Percentiles rank a stretch among this genome's conserved stretches.
phyloP scores from a whole-genome alignment of 2,888 invertebrate species.

The Conops quadrifasciatus region DNA sequence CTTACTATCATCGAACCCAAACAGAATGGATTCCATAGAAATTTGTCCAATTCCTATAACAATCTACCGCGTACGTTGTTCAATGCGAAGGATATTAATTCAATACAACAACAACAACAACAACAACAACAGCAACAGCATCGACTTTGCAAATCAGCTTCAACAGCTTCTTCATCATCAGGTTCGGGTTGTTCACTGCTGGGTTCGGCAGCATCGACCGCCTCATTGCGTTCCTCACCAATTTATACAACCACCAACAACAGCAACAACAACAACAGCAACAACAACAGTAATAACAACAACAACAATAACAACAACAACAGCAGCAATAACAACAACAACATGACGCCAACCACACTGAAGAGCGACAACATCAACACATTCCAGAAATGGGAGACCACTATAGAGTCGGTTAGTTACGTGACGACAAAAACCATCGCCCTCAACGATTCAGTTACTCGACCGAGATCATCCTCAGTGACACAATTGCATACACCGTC shows the following conservation, averaged over 20 bases:
- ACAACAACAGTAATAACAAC: background rate
- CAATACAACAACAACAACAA: background rate
- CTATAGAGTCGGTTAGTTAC: constrained; percentile 63
- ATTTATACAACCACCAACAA: background rate
- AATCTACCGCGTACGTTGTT: constrained; percentile 11
- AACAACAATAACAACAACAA: too few species aligned
- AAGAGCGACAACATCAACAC: constrained; percentile 62
- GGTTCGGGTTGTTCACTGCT: constrained; percentile 50
- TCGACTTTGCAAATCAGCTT: constrained; percentile 56
- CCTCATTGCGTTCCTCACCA: constrained; percentile 49
- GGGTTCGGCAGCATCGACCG: constrained; percentile 55
- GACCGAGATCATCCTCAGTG: constrained; percentile 38
- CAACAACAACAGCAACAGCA: constrained; percentile 23
- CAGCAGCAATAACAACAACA: too few species aligned
- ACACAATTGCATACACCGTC: constrained; percentile 19
- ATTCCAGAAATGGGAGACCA: constrained; percentile 65
- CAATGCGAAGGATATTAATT: too few species aligned
- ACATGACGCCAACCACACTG: constrained; percentile 49
- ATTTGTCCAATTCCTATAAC: background rate
- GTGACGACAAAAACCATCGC: constrained; percentile 61
- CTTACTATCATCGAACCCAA: constrained; percentile 55
- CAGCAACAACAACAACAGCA: background rate
- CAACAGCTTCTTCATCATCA: constrained; percentile 54
- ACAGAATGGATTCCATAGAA: constrained; percentile 31
- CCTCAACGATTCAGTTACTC: constrained; percentile 48